These are phyloP conservation scores for Acanthococcus lagerstroemiae DNA, from an alignment of 2,888 invertebrate species.

Conservation along the genomic window DNA sequence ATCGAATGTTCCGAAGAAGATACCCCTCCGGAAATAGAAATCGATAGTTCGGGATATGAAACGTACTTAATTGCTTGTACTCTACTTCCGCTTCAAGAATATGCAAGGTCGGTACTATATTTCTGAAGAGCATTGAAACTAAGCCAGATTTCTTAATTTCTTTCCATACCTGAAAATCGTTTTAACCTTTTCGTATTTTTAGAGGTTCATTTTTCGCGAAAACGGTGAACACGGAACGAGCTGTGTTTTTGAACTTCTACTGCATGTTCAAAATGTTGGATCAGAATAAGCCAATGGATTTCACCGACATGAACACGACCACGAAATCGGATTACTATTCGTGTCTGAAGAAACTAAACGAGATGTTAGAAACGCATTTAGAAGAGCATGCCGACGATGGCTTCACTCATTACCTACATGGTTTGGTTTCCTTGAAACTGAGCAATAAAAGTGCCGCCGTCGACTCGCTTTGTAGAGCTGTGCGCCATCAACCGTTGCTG, in stretches of 20 bases:
- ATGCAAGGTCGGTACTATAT: constrained; percentile 5
- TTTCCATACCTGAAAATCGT: background rate
- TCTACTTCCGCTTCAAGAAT: constrained; percentile 17
- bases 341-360: constrained; percentile 15
- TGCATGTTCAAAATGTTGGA: constrained; percentile 27
- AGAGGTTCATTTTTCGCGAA: constrained; percentile 11
- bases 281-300: constrained; percentile 28
- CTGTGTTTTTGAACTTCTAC: constrained; percentile 9
- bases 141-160: background rate
- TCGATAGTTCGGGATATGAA: constrained; percentile 14
- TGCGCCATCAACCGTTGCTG: constrained; percentile 67
- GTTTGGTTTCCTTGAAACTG: constrained; percentile 77
- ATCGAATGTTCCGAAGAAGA: background rate
- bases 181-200: background rate
- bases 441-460: constrained; percentile 69
- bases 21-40: constrained; percentile 9
- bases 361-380: constrained; percentile 13
- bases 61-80: constrained; percentile 17
- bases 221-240: constrained; percentile 12
- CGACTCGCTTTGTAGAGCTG: constrained; percentile 65
- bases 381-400: constrained; percentile 61
- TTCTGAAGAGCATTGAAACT: background rate
- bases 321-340: constrained; percentile 18
- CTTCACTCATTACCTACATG: constrained; percentile 78
- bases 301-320: constrained; percentile 21